A percentile compares a stretch with the other conserved stretches of the same genome.
phyloP scores from a whole-genome alignment of 2,113 vertebrate genomes.

The Tonatia bakeri region DNA sequence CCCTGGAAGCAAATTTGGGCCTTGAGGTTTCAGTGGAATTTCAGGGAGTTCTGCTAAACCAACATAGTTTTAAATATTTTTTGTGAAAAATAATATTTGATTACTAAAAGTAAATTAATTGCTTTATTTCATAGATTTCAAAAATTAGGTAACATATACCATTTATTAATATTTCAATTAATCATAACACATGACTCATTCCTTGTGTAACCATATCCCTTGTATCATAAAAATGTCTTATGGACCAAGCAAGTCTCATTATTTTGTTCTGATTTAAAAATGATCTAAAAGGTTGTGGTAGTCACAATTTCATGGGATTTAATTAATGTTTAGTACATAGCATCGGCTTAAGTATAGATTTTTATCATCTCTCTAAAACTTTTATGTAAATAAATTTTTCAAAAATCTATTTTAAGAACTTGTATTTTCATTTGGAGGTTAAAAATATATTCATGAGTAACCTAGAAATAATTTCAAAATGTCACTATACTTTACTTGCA shows the following conservation, averaged over 20 bases:
- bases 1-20: neutral
- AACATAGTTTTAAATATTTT: neutral
- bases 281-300: neutral
- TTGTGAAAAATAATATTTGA: neutral
- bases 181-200: neutral
- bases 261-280: neutral
- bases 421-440: neutral
- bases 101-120: neutral
- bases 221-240: neutral
- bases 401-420: neutral
- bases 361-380: neutral
- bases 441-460: neutral
- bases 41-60: neutral
- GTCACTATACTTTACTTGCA: neutral
- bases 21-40: neutral
- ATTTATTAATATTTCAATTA: neutral
- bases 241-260: neutral
- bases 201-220: neutral
- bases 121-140: neutral
- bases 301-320: neutral
- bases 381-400: neutral
- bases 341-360: neutral
- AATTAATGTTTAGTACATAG: slow-evolving; percentile 33
- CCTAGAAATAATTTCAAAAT: neutral
- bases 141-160: neutral